phyloP scores from a whole-genome alignment of 2,888 invertebrate species.

The Drosophila ustulata region DNA sequence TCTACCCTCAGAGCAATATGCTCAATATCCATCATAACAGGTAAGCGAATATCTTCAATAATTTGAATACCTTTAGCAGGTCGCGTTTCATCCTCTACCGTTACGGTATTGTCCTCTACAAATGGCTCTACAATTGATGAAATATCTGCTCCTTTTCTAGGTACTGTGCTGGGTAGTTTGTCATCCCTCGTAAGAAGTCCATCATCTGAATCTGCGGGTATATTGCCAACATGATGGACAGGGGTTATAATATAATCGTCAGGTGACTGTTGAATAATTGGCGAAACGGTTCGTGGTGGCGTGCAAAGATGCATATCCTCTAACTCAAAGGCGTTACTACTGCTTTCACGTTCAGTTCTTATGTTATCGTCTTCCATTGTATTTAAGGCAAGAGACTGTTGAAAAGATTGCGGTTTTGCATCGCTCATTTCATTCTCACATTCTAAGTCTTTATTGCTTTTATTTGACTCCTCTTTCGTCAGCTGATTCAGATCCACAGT shows the following conservation, averaged over 20 bases:
- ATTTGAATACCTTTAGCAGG: constrained; percentile 49
- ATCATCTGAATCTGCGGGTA: neutral
- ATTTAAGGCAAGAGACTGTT: neutral
- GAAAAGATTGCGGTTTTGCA: neutral
- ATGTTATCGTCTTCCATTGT: neutral
- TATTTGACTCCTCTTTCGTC: neutral
- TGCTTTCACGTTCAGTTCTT: neutral
- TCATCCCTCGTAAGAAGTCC: neutral
- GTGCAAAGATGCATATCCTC: neutral
- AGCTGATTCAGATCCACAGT: neutral
- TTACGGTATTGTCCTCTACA: neutral
- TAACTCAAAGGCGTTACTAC: neutral
- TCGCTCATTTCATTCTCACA: neutral
- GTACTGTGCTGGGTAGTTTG: neutral
- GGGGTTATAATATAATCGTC: neutral
- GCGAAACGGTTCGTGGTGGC: neutral
- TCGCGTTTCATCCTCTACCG: neutral
- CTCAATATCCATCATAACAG: constrained; percentile 55
- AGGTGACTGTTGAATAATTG: neutral
- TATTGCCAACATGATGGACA: neutral
- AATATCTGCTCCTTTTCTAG: neutral
- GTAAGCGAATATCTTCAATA: constrained; percentile 69
- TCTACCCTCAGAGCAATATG: constrained; percentile 55
- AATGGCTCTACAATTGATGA: neutral
- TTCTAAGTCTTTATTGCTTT: neutral